phyloP scores from a whole-genome alignment of 2,113 vertebrate species.

The Etheostoma spectabile region DNA sequence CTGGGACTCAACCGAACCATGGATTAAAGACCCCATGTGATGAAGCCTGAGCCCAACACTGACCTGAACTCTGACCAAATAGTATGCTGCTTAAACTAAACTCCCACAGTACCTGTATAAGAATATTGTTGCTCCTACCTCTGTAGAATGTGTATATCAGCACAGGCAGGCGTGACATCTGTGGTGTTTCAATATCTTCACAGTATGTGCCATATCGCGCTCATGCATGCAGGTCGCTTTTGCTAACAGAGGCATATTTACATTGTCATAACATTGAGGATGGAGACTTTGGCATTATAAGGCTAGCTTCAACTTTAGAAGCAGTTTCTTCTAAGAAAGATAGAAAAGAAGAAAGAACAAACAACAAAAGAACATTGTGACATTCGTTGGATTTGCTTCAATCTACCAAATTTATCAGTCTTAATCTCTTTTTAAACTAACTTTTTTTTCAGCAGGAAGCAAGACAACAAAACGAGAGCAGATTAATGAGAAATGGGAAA shows the following conservation, averaged over 20 bases:
- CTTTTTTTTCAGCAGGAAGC: conserved; percentile 75
- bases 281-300: conserved; percentile 5
- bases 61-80: conserved; percentile 72
- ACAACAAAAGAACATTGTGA: conserved; percentile 19
- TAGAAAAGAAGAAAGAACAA: conserved; percentile 25
- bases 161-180: conserved; percentile 15
- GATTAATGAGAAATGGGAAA: conserved; percentile 78
- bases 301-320: conserved; percentile 2
- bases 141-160: conserved; percentile 15
- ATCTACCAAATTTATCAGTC: conserved; percentile 56
- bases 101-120: conserved; percentile 21
- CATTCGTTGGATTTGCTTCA: conserved; percentile 56
- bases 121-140: conserved; percentile 25
- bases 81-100: conserved; percentile 58
- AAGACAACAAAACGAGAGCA: conserved; percentile 77
- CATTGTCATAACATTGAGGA: conserved; percentile 18
- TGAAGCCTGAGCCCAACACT: conserved; percentile 65
- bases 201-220: background rate
- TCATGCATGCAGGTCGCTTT: conserved; percentile 38
- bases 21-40: conserved; percentile 81
- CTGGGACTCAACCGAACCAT: conserved; percentile 65
- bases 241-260: conserved; percentile 46
- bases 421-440: conserved; percentile 56
- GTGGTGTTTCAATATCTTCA: conserved; percentile 16
- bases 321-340: background rate